These are phyloP conservation scores for Eledona agricola DNA, from an alignment of 2,888 invertebrate genomes.

Conservation along the genomic window DNA sequence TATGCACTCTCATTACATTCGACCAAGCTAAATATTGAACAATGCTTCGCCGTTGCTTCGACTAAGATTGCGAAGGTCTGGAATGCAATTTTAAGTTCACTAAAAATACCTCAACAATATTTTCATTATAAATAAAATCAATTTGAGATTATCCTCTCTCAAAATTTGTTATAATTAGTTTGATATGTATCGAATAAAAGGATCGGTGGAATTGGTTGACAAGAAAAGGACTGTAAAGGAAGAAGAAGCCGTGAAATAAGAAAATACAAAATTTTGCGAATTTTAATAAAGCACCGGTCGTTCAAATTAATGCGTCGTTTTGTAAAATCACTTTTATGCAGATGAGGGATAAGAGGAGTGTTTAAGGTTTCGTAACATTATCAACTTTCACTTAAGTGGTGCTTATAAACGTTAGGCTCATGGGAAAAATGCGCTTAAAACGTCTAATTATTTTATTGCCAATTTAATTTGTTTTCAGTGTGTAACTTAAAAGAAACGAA, in stretches of 20 bases:
- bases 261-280: slow-evolving; percentile 29
- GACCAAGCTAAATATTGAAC: too few species aligned
- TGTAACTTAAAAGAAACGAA: too few species aligned
- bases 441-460: slow-evolving; percentile 1
- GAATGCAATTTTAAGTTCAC: slow-evolving; percentile 15
- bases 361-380: slow-evolving; percentile 34
- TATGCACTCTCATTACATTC: too few species aligned
- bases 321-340: slow-evolving; percentile 40
- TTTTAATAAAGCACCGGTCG: slow-evolving; percentile 39
- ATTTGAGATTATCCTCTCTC: slow-evolving; percentile 7
- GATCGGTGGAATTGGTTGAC: neutral
- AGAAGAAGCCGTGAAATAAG: too few species aligned
- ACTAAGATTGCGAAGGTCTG: slow-evolving; percentile 14
- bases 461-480: too few species aligned
- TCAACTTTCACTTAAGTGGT: slow-evolving; percentile 31
- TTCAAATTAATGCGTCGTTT: slow-evolving; percentile 40
- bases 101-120: slow-evolving; percentile 15
- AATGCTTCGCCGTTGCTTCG: slow-evolving; percentile 4
- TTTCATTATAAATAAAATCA: slow-evolving; percentile 14
- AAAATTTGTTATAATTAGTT: slow-evolving; percentile 10
- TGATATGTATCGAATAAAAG: neutral
- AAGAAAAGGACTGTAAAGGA: slow-evolving; percentile 7
- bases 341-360: slow-evolving; percentile 39
- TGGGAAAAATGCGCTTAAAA: too few species aligned
- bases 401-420: slow-evolving; percentile 21